Base-by-base conservation (phyloP, 37 sponge, comb jelly and placozoan genomes). In the Amphimedon queenslandica region DNA sequence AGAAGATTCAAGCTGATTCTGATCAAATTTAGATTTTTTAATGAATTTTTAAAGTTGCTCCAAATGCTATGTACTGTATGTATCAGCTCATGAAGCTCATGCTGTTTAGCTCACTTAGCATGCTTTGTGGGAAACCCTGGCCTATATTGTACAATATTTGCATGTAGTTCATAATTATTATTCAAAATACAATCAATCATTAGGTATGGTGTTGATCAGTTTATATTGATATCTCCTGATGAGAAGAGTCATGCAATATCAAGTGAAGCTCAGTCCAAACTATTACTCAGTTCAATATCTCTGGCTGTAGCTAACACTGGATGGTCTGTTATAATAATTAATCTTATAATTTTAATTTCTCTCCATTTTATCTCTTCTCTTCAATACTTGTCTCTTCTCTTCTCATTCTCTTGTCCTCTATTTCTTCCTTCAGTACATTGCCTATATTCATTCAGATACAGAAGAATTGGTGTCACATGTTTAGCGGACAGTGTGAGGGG, bases 371-470 rank as follows among this genome's bases (percentile, higher is more conserved):
- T 80, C 30, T 21, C 2, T 13, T 73, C 55, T 36, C 55, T 37
- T 2, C 28, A 29, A 30, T 27, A 11, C 37, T n/a, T n/a, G n/a
- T n/a, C n/a, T n/a, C n/a, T n/a, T n/a, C n/a, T 66, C 32, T n/a
- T 23, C 47, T 47, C 13, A 18, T 47, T 8, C 51, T 47, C 13
- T 13, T 47, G 51, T n/a, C n/a, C n/a, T n/a, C n/a, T n/a, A n/a
- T n/a, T n/a, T n/a, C n/a, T 6, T 60, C 27, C 23, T n/a, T 30
- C 31, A 87, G 86, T 39, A n/a, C 55, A 6, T 63, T 78, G 40
- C 96, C 96, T 35, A 71, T 92, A 37, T 96, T 96, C 64, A 66
- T 96, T 38, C 93, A 93, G 57, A 31, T 89, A 0, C 90, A 89
- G 70, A 69, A 82, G 73, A 63, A 55, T 21, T 89, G 95, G 87